These are phyloP conservation scores for Alauda arvensis DNA, from an alignment of 2,797 vertebrate species.

Conservation along the genomic window DNA sequence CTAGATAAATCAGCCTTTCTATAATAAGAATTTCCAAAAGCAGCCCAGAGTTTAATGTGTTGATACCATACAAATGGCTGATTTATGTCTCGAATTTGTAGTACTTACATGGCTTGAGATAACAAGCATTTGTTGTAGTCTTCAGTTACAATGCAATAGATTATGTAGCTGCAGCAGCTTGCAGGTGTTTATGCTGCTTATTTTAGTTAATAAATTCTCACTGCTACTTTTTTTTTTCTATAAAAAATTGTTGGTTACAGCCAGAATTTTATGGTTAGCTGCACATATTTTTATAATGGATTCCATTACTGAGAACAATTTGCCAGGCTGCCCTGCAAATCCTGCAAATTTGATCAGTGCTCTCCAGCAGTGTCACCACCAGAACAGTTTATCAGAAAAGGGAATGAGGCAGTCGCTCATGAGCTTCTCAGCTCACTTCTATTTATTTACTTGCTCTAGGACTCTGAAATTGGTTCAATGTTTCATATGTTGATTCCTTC, in stretches of 20 bases:
- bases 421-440: background rate
- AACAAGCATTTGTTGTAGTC: background rate
- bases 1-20: slow-evolving; percentile 16
- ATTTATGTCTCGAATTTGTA: slow-evolving; percentile 32
- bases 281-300: slow-evolving; percentile 25
- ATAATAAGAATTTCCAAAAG: background rate
- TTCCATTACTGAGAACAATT: background rate
- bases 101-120: background rate
- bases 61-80: slow-evolving; percentile 14
- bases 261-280: slow-evolving; percentile 24
- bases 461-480: background rate
- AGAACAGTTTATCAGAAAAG: background rate
- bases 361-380: background rate
- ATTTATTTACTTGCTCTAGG: background rate
- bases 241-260: slow-evolving; percentile 5
- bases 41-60: slow-evolving; percentile 22
- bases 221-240: slow-evolving; percentile 16
- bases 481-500: background rate
- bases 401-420: background rate
- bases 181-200: slow-evolving; percentile 28
- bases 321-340: background rate
- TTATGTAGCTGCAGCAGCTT: slow-evolving; percentile 47
- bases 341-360: background rate
- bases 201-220: slow-evolving; percentile 62
- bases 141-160: slow-evolving; percentile 18